Evolutionary conservation across 53 echinoderm and acorn worm genomes (phyloP).

Genomic region (Paracentrotus lividus): DNA sequence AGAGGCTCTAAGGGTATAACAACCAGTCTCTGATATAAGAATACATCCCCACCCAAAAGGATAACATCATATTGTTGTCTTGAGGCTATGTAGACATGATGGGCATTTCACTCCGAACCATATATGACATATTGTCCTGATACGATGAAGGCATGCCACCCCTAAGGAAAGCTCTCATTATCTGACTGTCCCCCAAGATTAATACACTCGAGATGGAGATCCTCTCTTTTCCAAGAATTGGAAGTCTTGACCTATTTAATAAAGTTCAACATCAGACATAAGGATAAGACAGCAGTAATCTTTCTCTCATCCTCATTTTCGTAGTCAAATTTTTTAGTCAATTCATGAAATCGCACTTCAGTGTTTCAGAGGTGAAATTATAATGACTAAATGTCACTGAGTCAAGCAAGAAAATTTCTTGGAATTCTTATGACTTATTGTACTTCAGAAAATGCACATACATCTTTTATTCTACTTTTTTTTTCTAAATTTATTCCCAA

Average conservation of each 20-base stretch:
- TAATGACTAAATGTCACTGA: too few relatives aligned
- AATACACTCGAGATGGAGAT: background rate
- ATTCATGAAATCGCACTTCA: background rate
- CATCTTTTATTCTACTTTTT: too few relatives aligned
- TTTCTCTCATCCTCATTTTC: background rate
- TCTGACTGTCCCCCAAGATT: conserved; percentile 13
- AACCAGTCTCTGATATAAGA: background rate
- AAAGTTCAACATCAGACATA: background rate
- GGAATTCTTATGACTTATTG: too few relatives aligned
- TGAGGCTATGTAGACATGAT: background rate
- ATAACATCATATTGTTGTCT: background rate
- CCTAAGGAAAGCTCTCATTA: conserved; percentile 20
- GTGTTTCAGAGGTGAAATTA: background rate
- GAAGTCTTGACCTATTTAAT: conserved; percentile 28
- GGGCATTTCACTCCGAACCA: background rate
- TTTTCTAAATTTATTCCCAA: too few relatives aligned
- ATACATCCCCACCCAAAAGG: background rate
- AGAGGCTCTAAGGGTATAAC: background rate
- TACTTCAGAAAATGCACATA: too few relatives aligned
- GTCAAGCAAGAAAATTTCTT: too few relatives aligned
- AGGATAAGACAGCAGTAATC: background rate
- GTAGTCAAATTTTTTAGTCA: too few relatives aligned
- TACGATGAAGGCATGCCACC: background rate
- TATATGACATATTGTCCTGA: background rate
- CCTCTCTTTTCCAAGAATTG: conserved; percentile 1